Percentiles rank a stretch among this genome's conserved stretches.
phyloP scores from a whole-genome alignment of 1,140 invertebrate species.

The Drosophila suzukii region DNA sequence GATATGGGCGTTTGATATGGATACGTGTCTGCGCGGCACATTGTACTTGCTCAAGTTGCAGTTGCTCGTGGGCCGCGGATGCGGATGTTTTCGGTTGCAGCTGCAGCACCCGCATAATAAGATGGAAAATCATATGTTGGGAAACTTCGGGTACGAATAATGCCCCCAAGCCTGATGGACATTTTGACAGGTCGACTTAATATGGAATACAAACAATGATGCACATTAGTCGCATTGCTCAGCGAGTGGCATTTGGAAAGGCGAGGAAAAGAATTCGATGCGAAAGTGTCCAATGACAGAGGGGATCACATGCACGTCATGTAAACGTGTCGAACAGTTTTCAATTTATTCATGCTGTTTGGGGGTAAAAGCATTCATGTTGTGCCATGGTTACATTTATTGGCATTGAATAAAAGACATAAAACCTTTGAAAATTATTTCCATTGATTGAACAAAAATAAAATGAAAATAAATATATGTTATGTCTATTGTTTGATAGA shows the following conservation, averaged over 20 bases:
- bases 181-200: constrained; percentile 49
- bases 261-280: constrained; percentile 24
- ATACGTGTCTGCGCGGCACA: constrained; percentile 22
- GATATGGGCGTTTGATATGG: constrained; percentile 52
- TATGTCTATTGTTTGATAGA: too few relatives aligned
- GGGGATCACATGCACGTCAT: constrained; percentile 10
- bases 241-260: constrained; percentile 39
- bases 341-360: constrained; percentile 22
- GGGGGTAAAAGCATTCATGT: not conserved
- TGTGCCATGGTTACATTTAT: not conserved
- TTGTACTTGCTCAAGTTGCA: constrained; percentile 1
- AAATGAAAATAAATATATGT: not conserved
- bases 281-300: constrained; percentile 28
- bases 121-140: constrained; percentile 33
- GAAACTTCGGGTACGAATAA: constrained; percentile 20
- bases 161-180: constrained; percentile 39
- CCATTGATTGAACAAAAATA: not conserved
- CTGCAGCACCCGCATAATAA: constrained; percentile 43
- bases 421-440: not conserved
- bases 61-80: constrained; percentile 23
- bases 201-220: constrained; percentile 48
- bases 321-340: constrained; percentile 21
- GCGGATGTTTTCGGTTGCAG: constrained; percentile 44
- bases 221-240: constrained; percentile 36
- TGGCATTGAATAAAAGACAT: not conserved